A percentile compares a stretch with the other conserved stretches of the same genome.
These are phyloP conservation scores for Palythoa caribaeorum DNA, from an alignment of 92 coral and sea anemone genomes.

Conservation along the genomic window DNA sequence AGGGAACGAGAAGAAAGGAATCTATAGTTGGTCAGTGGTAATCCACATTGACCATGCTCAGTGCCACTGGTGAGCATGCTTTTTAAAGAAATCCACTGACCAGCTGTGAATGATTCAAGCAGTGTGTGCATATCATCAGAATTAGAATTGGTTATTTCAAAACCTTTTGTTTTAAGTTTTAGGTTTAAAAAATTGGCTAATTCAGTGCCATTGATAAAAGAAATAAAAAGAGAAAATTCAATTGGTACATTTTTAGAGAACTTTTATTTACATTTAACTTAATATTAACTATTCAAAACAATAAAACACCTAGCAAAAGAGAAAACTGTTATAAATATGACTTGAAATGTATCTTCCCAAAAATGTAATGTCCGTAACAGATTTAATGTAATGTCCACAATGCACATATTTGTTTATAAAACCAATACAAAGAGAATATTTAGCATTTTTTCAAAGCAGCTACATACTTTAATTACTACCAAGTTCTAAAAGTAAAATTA, in stretches of 20 bases:
- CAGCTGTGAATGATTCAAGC: constrained; percentile 24
- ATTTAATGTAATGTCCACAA: constrained; percentile 30
- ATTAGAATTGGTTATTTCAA: constrained; percentile 14
- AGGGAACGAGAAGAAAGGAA: constrained; percentile 31
- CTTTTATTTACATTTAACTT: constrained; percentile 27
- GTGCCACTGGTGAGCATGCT: constrained; percentile 61
- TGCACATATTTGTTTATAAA: constrained; percentile 50
- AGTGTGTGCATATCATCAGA: constrained; percentile 12
- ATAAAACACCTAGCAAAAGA: constrained; percentile 39
- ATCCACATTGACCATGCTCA: constrained; percentile 63
- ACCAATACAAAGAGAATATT: constrained; percentile 17
- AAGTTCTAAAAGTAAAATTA: too few species aligned
- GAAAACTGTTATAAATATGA: constrained; percentile 34
- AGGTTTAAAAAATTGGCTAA: constrained; percentile 8
- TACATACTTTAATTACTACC: constrained; percentile 23
- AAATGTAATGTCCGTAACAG: constrained; percentile 75
- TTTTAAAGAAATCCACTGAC: constrained; percentile 44
- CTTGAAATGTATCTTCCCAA: constrained; percentile 59
- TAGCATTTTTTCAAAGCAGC: constrained; percentile 49
- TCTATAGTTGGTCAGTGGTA: constrained; percentile 58
- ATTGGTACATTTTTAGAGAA: neutral
- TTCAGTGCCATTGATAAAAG: constrained; percentile 30
- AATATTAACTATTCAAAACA: constrained; percentile 36
- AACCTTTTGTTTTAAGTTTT: constrained; percentile 25
- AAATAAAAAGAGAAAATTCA: constrained; percentile 6